A percentile compares a stretch with the other conserved stretches of the same genome.
phyloP scores from a whole-genome alignment of 2,797 vertebrate genomes.

The Melanotaenia nigrans region DNA sequence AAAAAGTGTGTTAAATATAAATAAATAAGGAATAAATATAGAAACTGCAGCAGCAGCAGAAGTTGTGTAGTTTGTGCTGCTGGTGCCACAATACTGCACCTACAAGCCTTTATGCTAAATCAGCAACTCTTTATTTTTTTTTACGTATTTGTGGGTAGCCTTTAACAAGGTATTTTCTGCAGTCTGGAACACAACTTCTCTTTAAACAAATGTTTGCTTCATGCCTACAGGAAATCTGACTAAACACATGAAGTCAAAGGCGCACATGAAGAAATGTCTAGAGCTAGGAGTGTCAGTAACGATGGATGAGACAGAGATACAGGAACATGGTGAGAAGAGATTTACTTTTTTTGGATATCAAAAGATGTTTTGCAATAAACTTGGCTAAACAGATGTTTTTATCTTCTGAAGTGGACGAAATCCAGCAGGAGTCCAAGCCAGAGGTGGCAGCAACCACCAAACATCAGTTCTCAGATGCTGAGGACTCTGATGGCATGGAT shows the following conservation, averaged over 20 bases:
- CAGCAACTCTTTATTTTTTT: conserved; percentile 3
- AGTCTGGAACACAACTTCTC: background rate
- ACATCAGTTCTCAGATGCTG: conserved; percentile 97
- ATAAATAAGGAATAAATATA: background rate
- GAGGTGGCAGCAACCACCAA: conserved; percentile 83
- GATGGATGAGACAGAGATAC: conserved; percentile 92
- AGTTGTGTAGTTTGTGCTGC: background rate
- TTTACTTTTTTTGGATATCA: background rate
- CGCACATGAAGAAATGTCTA: conserved; percentile 99
- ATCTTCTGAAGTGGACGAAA: conserved; percentile 83
- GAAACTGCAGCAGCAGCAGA: background rate
- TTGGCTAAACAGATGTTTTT: conserved; percentile 14
- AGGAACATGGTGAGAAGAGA: conserved; percentile 88
- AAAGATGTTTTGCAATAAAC: background rate
- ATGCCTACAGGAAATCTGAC: conserved; percentile 92
- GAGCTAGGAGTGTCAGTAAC: conserved; percentile 96
- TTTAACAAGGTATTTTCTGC: background rate
- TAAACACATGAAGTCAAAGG: conserved; percentile 99
- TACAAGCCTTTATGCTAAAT: background rate
- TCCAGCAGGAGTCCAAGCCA: conserved; percentile 86
- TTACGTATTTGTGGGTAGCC: background rate
- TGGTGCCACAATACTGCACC: background rate
- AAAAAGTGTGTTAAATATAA: background rate
- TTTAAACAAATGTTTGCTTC: background rate
- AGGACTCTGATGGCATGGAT: conserved; percentile 91